Evolutionary conservation across 2,113 vertebrate genomes (phyloP).

Genomic region (Fukomys damarensis): DNA sequence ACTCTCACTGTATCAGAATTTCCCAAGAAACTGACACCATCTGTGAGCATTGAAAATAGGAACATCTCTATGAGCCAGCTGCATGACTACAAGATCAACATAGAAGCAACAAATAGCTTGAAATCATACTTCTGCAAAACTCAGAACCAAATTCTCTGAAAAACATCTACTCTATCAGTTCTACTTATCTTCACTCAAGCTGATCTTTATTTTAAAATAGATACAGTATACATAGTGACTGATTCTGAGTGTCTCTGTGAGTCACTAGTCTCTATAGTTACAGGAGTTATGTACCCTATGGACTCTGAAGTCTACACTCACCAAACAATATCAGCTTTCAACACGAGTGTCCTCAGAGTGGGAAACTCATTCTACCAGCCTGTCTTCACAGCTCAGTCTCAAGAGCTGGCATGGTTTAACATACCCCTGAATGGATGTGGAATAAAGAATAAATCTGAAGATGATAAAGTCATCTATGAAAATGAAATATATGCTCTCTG

Average conservation of each 20-base stretch:
- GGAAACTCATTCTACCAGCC: constrained; percentile 82
- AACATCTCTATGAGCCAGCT: constrained; percentile 68
- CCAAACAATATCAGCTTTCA: constrained; percentile 80
- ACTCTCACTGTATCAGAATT: constrained; percentile 83
- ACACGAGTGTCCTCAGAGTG: constrained; percentile 80
- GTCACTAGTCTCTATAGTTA: constrained; percentile 54
- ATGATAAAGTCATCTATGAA: constrained; percentile 82
- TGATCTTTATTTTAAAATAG: constrained; percentile 71
- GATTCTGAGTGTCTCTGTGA: constrained; percentile 82
- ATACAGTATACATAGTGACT: constrained; percentile 72
- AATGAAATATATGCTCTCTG: constrained; percentile 85
- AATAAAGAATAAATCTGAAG: constrained; percentile 83
- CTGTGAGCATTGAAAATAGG: constrained; percentile 67
- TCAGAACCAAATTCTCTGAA: constrained; percentile 64
- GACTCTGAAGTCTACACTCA: constrained; percentile 82
- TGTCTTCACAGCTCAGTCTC: not conserved
- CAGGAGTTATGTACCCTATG: constrained; percentile 86
- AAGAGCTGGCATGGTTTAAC: constrained; percentile 73
- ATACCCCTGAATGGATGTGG: constrained; percentile 85
- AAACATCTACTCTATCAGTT: constrained; percentile 77
- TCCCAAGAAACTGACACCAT: constrained; percentile 78
- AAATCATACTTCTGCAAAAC: constrained; percentile 77
- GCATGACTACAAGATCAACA: constrained; percentile 67
- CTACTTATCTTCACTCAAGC: constrained; percentile 76
- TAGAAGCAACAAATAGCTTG: constrained; percentile 74